These are phyloP conservation scores for Ommatoiulus sabulosus DNA, from an alignment of 2,888 invertebrate genomes.

Conservation along the genomic window DNA sequence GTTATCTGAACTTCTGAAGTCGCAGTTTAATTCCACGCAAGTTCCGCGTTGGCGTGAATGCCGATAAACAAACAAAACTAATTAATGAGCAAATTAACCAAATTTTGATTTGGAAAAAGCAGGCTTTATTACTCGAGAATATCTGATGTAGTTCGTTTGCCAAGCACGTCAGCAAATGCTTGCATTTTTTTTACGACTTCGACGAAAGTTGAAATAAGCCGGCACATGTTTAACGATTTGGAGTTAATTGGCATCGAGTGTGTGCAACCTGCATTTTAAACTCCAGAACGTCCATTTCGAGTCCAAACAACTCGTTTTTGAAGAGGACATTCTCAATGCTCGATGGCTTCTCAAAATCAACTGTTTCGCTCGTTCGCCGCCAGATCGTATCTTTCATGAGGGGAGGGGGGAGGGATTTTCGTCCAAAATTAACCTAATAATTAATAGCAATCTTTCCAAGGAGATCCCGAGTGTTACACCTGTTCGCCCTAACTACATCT, in stretches of 20 bases:
- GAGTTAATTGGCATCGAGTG: constrained; percentile 14
- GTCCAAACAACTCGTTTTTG: neutral
- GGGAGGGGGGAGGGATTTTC: too few relatives aligned
- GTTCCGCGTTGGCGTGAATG: neutral
- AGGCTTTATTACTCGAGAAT: neutral
- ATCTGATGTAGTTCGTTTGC: neutral
- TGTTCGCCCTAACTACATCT: neutral
- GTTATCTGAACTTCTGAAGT: too few relatives aligned
- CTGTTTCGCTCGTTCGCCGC: neutral
- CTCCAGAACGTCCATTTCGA: neutral
- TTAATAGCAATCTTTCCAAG: neutral
- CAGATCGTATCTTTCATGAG: neutral
- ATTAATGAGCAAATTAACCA: neutral
- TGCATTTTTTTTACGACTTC: neutral
- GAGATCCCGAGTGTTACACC: neutral
- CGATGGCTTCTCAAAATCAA: neutral
- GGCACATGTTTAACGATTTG: neutral
- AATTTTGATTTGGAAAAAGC: neutral
- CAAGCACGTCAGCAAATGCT: neutral
- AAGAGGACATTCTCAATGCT: neutral
- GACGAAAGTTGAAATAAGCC: neutral
- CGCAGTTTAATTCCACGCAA: too few relatives aligned
- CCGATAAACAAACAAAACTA: neutral
- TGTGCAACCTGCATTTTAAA: constrained; percentile 28
- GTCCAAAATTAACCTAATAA: neutral